Conservation (phyloP, 2,113 vertebrate genomes). For the Anhinga rufa region DNA sequence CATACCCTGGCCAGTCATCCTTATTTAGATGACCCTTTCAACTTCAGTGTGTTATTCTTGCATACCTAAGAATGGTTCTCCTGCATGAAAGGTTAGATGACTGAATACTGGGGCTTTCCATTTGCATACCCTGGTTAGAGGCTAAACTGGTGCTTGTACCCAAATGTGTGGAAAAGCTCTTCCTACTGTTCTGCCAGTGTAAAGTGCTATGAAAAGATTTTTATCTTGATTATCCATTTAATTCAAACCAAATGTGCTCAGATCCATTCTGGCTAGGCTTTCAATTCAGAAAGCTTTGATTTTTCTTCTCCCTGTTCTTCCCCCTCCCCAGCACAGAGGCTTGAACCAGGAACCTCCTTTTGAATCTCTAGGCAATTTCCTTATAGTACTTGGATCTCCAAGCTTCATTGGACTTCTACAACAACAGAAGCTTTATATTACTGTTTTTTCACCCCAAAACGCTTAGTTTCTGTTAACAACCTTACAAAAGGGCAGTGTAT, state of each 20-base stretch:
- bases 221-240: not conserved
- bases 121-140: not conserved
- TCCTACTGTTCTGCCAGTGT: not conserved
- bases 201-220: not conserved
- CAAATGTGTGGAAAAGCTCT: not conserved
- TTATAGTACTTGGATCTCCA: not conserved
- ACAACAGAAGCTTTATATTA: slow-evolving; percentile 14
- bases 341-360: not conserved
- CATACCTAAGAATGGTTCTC: not conserved
- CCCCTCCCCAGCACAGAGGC: not conserved
- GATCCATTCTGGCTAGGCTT: not conserved
- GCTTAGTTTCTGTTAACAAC: slow-evolving; percentile 43
- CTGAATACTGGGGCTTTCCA: not conserved
- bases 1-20: not conserved
- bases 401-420: not conserved
- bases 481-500: slow-evolving; percentile 40
- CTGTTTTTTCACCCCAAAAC: slow-evolving; percentile 20
- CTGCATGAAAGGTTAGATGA: not conserved
- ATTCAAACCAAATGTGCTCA: not conserved
- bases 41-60: not conserved
- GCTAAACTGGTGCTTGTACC: not conserved
- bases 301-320: not conserved
- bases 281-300: not conserved
- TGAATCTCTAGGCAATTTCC: slow-evolving; percentile 4
- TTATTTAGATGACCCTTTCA: not conserved